Evolutionary conservation across 2,113 vertebrate species (phyloP).

Genomic region (Ageneiosus marmoratus): DNA sequence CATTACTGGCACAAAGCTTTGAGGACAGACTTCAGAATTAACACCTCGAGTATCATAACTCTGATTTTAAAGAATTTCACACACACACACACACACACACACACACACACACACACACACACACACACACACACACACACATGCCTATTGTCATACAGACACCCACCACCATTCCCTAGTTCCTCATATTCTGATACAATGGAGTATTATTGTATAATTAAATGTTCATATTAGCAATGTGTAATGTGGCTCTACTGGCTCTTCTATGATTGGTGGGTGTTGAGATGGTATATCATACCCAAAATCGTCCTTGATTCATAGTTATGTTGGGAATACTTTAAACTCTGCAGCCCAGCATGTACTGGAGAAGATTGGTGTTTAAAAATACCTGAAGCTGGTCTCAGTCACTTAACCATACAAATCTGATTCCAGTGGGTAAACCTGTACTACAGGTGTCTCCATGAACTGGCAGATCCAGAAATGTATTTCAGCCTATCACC

Average conservation of each 20-base stretch:
- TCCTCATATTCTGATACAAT: conserved; percentile 8
- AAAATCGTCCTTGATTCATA: not conserved
- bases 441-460: not conserved
- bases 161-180: conserved; percentile 1
- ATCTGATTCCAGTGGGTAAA: not conserved
- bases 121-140: conserved; percentile 9
- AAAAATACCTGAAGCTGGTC: not conserved
- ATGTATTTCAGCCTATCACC: not conserved
- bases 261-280: not conserved
- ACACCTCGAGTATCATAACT: conserved; percentile 42
- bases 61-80: conserved; percentile 36
- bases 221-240: not conserved
- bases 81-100: not conserved
- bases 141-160: not conserved
- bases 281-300: not conserved
- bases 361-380: not conserved
- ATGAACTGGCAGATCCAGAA: not conserved
- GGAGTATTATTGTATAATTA: not conserved
- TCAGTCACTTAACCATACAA: not conserved
- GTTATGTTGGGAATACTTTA: not conserved
- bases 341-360: not conserved
- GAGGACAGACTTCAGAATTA: conserved; percentile 56
- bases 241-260: not conserved
- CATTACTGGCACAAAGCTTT: conserved; percentile 19
- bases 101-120: not conserved